A percentile compares a stretch with the other conserved stretches of the same genome.
These are phyloP conservation scores for Leptopilina syphax DNA, from an alignment of 2,888 invertebrate genomes.

Conservation along the genomic window DNA sequence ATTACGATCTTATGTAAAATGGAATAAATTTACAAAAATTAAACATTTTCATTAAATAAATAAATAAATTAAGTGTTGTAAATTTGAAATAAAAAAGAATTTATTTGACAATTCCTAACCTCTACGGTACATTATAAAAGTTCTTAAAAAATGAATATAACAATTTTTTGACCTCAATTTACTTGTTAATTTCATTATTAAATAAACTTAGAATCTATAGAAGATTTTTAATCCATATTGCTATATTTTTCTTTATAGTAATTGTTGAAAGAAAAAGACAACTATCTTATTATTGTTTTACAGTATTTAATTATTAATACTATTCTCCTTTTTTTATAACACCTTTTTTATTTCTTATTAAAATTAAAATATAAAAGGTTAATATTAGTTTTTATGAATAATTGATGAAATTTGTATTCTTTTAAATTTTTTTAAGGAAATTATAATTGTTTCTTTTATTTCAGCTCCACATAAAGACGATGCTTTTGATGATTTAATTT, in stretches of 20 bases:
- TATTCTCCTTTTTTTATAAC: no score
- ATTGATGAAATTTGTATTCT: no score
- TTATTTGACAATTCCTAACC: background rate
- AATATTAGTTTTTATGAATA: no score
- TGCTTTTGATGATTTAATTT: constrained; percentile 25
- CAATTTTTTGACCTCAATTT: background rate
- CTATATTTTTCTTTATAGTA: no score
- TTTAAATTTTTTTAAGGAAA: no score
- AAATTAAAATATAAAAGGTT: no score
- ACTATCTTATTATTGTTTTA: no score
- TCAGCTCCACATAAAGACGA: background rate
- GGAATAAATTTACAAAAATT: background rate
- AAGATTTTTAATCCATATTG: background rate
- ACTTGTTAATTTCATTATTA: background rate
- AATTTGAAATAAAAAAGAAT: background rate
- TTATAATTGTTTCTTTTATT: background rate
- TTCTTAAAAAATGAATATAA: background rate
- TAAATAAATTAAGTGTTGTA: background rate
- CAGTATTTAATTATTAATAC: no score
- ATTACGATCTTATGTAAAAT: background rate
- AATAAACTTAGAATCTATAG: background rate
- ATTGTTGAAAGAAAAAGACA: no score
- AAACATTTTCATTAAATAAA: background rate
- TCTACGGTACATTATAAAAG: background rate
- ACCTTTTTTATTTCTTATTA: no score